Base-by-base conservation (phyloP, 2,113 vertebrate species). In the Myocastor coypus region DNA sequence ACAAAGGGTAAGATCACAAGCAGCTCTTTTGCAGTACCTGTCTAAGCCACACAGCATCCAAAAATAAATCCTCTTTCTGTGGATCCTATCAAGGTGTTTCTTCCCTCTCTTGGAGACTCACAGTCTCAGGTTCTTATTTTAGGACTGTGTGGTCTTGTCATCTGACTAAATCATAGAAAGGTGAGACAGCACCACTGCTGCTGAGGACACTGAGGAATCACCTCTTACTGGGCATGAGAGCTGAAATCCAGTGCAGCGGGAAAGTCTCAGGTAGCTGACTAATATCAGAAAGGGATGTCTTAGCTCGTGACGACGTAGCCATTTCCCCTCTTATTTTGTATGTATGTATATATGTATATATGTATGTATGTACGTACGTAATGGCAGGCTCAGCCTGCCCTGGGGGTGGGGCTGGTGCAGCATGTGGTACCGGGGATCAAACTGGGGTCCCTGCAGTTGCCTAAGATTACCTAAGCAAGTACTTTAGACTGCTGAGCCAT, bases 1-100 rank as follows among this genome's bases (percentile, higher is more conserved):
- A 20, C 99, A 99, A 98, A 99, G 99, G 98, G 99, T 99, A 98
- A 98, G 92, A 77, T 87, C 89, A 94, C 30, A 90, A 88, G 42
- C 73, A 61, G 1, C 61, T 91, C 32, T 92, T 90, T 94, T 37
- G 83, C 66, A 64, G 52, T 92, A 61, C 80, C 83, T 91, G 22
- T 78, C 2, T 71, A 80, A 81, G 32, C 55, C 52, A 63, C 82
- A 86, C 1, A 90, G 83, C 37, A 37, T 82, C 34, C 46, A 87
- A 50, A 84, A 77, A 63, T 50, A 52, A 22, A 69, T 71, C 61
- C 68, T 96, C 12, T 95, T 69, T 63, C 57, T 24, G 87, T 61
- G 24, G 66, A 14, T 73, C 22, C 63, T 59, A 63, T 92, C 77
- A 85, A 24, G 57, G 22, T 68, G 59, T 92, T 97, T 73, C 46